Evolutionary conservation across 2,113 vertebrate species (phyloP).

Genomic region (Marcusenius ussheri): DNA sequence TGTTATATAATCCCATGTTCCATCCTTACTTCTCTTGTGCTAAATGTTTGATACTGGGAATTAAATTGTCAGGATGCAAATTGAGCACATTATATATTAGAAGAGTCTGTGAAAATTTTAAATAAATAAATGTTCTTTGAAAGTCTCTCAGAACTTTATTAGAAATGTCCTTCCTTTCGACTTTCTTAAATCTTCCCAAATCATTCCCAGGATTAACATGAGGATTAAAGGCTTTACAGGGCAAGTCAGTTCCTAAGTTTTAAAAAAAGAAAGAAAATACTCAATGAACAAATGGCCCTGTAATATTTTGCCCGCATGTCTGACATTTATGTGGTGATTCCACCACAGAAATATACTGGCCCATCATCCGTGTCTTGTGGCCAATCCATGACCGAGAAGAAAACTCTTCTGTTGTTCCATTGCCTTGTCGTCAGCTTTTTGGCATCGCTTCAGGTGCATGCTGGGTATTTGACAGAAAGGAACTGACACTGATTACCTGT

Average conservation of each 20-base stretch:
- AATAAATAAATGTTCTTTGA: neutral
- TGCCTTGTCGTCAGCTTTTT: neutral
- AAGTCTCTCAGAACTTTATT: neutral
- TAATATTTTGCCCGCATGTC: neutral
- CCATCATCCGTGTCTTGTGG: neutral
- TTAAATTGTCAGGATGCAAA: neutral
- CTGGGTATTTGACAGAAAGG: neutral
- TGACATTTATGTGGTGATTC: neutral
- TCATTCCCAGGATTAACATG: slow-evolving; percentile 10
- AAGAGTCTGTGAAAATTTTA: neutral
- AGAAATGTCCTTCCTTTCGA: neutral
- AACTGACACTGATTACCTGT: neutral
- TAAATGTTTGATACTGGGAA: neutral
- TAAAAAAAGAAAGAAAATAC: neutral
- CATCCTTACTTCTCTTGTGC: neutral
- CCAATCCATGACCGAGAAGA: neutral
- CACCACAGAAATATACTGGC: neutral
- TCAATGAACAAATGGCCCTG: neutral
- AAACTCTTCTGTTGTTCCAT: neutral
- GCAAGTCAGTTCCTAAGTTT: neutral
- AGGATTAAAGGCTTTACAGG: slow-evolving; percentile 15
- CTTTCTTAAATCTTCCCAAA: slow-evolving; percentile 23
- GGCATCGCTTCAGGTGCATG: neutral
- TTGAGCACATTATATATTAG: neutral
- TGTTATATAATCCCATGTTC: neutral